phyloP scores from a whole-genome alignment of 2,113 vertebrate genomes.

The Erinaceus europaeus region DNA sequence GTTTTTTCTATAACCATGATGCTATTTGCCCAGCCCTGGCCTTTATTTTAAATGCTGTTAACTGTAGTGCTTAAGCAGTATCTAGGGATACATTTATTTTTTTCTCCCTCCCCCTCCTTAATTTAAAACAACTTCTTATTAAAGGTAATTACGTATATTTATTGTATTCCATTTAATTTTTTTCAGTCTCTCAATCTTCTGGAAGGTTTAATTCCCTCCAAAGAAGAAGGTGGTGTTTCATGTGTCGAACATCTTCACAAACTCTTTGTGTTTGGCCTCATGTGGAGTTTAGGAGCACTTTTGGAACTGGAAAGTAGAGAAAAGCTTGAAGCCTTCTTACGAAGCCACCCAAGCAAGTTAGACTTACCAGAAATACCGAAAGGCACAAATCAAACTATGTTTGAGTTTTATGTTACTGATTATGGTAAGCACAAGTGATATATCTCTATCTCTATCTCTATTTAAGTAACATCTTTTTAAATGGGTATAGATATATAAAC shows the following conservation, averaged over 20 bases:
- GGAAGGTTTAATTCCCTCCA: conserved; percentile 84
- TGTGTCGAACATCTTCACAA: conserved; percentile 75
- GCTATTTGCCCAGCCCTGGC: too few relatives aligned
- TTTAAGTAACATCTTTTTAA: background rate
- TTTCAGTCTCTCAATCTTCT: conserved; percentile 85
- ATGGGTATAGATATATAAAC: background rate
- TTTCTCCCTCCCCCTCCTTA: background rate
- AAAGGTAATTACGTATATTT: background rate
- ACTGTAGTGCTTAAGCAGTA: background rate
- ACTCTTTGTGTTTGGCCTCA: conserved; percentile 83
- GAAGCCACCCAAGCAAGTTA: conserved; percentile 74
- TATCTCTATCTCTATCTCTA: background rate
- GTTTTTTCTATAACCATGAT: too few relatives aligned
- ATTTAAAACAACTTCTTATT: background rate
- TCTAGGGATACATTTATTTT: background rate
- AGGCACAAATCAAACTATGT: conserved; percentile 79
- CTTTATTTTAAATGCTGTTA: background rate
- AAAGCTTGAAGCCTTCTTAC: conserved; percentile 82
- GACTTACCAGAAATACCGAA: conserved; percentile 78
- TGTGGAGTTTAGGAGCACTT: conserved; percentile 87
- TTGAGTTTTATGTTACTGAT: conserved; percentile 82
- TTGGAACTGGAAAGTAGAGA: conserved; percentile 82
- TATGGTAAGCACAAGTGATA: conserved; percentile 73
- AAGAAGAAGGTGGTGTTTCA: conserved; percentile 79
- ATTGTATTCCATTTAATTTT: conserved; percentile 32